Evolutionary conservation across 2,888 invertebrate genomes (phyloP), one percentile per base, ranked within the genome.

Genomic region (Chelonus formosanus): DNA sequence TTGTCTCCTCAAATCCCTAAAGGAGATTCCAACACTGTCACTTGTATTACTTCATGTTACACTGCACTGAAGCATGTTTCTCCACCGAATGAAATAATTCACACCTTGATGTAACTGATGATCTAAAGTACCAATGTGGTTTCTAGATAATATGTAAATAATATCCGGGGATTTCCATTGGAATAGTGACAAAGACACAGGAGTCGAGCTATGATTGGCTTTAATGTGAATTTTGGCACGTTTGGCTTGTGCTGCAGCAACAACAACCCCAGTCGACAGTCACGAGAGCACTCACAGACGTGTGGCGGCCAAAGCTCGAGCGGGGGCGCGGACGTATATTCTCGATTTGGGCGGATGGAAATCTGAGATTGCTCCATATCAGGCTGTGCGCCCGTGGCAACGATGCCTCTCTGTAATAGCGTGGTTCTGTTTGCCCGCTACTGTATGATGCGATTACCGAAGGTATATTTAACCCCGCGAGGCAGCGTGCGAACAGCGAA

Each of bases 291-390:
- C 73, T 71, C 69, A 64, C 70, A 63, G 67, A 65, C 64, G 69
- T 62, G 66, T 63, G 63, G 62, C 53, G 53, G 68, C 60, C 57
- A 58, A 67, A 70, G 68, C 70, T 69, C 63, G 66, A 74, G 78
- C 70, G 77, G 76, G 75, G 77, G 80, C 77, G 81, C 78, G 82
- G 83, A 81, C 81, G 83, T 81, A 87, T 86, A 87, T 88, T 87
- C 88, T 88, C 85, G 86, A 88, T 88, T 88, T 88, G 88, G 89
- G 85, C 85, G 86, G 86, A 85, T 85, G 85, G 89, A 89, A 89
- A 89, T 87, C 86, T 87, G 89, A 89, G 89, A 88, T 88, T 89
- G 88, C 86, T 85, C 89, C 88, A 86, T 88, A 89, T 89, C 87
- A 86, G 89, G 89, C 84, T 86, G 86, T 87, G 85, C 83, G 84